Conservation (phyloP, 2,797 vertebrate genomes). For the Hypotaenidia philippensis region DNA sequence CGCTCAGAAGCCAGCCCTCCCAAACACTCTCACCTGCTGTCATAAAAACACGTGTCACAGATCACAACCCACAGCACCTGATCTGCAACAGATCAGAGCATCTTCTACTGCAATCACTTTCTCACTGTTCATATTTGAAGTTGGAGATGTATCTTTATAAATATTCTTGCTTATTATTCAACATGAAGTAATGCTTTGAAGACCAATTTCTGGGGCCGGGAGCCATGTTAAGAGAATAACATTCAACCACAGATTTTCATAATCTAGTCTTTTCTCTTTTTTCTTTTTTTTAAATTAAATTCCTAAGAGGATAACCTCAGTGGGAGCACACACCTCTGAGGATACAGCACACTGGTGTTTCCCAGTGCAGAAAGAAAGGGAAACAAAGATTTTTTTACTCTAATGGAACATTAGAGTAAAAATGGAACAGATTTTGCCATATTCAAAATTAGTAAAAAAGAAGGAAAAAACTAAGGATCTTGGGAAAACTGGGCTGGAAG, state of each 20-base stretch:
- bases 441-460: background rate
- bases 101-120: background rate
- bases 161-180: background rate
- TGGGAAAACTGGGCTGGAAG: background rate
- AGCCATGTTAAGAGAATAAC: background rate
- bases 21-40: background rate
- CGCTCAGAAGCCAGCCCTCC: background rate
- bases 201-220: background rate
- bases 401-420: background rate
- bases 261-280: background rate
- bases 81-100: background rate
- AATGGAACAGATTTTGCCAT: too few relatives aligned
- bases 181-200: background rate
- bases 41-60: background rate
- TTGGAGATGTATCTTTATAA: background rate
- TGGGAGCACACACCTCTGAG: background rate
- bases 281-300: background rate
- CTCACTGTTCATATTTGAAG: background rate
- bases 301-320: background rate
- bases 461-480: background rate
- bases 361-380: background rate
- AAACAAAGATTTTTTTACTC: background rate
- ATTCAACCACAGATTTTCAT: background rate
- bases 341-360: too few relatives aligned
- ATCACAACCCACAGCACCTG: background rate